Base-by-base conservation (phyloP, 1,140 invertebrate species). In the Drosophila pallidifrons region DNA sequence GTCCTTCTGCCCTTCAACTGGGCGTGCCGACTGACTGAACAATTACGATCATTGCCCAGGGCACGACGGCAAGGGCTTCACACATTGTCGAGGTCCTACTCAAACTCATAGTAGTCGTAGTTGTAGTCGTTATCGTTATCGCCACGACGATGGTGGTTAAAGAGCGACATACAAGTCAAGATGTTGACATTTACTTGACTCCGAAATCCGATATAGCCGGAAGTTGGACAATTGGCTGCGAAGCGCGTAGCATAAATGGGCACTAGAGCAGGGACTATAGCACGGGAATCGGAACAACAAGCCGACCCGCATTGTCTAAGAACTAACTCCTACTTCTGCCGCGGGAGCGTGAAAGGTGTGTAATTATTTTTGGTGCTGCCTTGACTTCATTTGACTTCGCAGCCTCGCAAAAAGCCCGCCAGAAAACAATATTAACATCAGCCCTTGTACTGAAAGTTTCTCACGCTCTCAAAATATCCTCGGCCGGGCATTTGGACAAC, bases 101-200 rank as follows among this genome's bases (percentile, higher is more conserved):
- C 35, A 25, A 25, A 25, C 20, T 25, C 20, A 25, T 25, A 25
- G n/a, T 43, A 43, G 16, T 51, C 25, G 25, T 51, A 25, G 5
- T 47, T 15, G 15, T 16, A 15, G 46, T 49, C 46, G 51, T 52
- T 52, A 52, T 52, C 28, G 51, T 52, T 49, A 49, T 49, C 28
- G n/a, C 30, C 11, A 8, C 28, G n/a, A n/a, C n/a, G 46, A 43
- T 54, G 75, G 75, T 57, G 47, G 58, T 57, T 25, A 64, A 41
- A 38, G 32, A 13, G 47, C 61, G 54, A 61, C 41, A 61, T 30
- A 4, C 35, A 52, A 75, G 83, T 60, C 59, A 79, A 65, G 51
- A 70, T 25, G 83, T 85, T 87, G 80, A 87, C 83, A 88, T 88
- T 83, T 87, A 75, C 77, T 87, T 87, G 80, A 83, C 77, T 83